A percentile compares a stretch with the other conserved stretches of the same genome.
phyloP scores from a whole-genome alignment of 1,140 invertebrate genomes.

The Belonocnema kinseyi region DNA sequence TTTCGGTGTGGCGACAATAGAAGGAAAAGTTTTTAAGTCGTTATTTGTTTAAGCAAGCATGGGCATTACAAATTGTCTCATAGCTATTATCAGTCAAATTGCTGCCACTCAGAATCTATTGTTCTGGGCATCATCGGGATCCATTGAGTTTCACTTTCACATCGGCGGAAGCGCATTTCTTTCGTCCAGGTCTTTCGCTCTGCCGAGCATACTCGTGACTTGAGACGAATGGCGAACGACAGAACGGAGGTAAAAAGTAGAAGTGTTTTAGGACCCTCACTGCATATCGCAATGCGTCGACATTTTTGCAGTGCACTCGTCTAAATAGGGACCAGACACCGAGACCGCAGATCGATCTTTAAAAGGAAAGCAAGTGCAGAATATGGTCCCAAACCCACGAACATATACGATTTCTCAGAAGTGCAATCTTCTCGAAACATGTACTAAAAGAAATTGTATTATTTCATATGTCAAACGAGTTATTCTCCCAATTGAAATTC shows the following conservation, averaged over 20 bases:
- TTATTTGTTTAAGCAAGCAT: conserved; percentile 25
- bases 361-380: neutral
- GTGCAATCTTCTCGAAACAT: neutral
- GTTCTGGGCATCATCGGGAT: conserved; percentile 5
- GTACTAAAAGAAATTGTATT: conserved; percentile 10
- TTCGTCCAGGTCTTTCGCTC: conserved; percentile 10
- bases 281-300: conserved; percentile 20
- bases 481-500: conserved; percentile 20
- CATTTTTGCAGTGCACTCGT: conserved; percentile 13
- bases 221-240: conserved; percentile 11
- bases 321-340: conserved; percentile 24
- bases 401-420: conserved; percentile 15
- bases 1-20: neutral
- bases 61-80: neutral
- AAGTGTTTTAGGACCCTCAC: conserved; percentile 22
- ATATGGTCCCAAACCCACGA: neutral
- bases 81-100: conserved; percentile 25
- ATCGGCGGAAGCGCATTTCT: conserved; percentile 25
- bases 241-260: neutral
- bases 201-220: conserved; percentile 27
- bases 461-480: conserved; percentile 15
- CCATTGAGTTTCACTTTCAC: conserved; percentile 28
- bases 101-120: conserved; percentile 18
- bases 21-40: conserved; percentile 6
- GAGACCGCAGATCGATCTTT: conserved; percentile 4